Evolutionary conservation across 2,113 vertebrate species (phyloP).

Genomic region (Ictalurus furcatus): DNA sequence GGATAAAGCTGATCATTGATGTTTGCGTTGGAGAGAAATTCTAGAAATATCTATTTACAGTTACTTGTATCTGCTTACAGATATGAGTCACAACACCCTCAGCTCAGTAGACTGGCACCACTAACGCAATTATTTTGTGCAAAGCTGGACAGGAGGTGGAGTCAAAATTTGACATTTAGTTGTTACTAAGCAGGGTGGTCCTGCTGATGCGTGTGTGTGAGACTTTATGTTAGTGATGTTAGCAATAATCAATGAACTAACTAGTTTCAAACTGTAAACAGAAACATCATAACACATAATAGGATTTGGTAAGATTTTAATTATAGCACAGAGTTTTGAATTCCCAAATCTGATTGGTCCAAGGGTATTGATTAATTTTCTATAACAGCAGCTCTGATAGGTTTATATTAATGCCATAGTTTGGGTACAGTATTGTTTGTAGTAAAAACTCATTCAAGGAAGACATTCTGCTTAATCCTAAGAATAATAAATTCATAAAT

Average conservation of each 20-base stretch:
- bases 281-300: not conserved
- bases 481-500: not conserved
- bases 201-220: not conserved
- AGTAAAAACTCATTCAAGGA: not conserved
- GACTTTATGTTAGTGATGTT: not conserved
- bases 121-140: not conserved
- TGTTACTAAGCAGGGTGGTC: not conserved
- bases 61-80: slow-evolving; percentile 10
- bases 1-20: slow-evolving; percentile 8
- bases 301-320: not conserved
- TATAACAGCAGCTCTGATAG: not conserved
- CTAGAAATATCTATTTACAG: slow-evolving; percentile 15
- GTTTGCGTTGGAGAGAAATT: slow-evolving; percentile 2
- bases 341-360: not conserved
- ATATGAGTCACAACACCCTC: not conserved
- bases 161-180: not conserved
- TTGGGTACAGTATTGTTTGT: not conserved
- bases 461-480: not conserved
- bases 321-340: not conserved
- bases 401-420: not conserved
- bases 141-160: not conserved
- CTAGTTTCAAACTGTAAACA: not conserved
- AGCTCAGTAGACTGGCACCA: not conserved
- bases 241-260: not conserved
- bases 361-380: not conserved